A percentile compares a stretch with the other conserved stretches of the same genome.
phyloP scores from a whole-genome alignment of 2,113 vertebrate genomes.

The Atherinomorus stipes region DNA sequence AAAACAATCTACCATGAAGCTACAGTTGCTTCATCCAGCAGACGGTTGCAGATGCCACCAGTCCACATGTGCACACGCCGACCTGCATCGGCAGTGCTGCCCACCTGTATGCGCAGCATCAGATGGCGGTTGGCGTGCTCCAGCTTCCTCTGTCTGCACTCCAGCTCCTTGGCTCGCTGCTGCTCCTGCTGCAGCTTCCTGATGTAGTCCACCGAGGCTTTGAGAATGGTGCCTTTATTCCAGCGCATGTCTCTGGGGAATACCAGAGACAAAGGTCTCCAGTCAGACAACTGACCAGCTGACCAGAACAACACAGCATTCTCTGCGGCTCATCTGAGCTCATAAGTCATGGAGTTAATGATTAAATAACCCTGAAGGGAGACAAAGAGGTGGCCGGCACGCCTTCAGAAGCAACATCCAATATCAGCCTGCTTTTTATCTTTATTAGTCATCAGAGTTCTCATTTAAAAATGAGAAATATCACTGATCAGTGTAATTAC shows the following conservation, averaged over 20 bases:
- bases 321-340: constrained; percentile 75
- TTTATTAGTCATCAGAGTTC: too few species aligned
- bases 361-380: not conserved
- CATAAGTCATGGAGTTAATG: constrained; percentile 2
- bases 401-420: too few species aligned
- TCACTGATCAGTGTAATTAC: too few species aligned
- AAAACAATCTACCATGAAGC: too few species aligned
- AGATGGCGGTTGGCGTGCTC: constrained; percentile 90
- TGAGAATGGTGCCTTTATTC: constrained; percentile 97
- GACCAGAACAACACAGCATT: constrained; percentile 57
- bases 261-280: constrained; percentile 68
- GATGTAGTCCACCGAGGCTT: constrained; percentile 96
- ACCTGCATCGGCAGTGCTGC: not conserved
- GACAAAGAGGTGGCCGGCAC: not conserved
- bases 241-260: constrained; percentile 91
- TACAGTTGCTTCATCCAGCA: too few species aligned
- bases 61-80: too few species aligned
- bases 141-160: constrained; percentile 90
- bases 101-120: constrained; percentile 87
- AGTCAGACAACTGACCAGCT: constrained; percentile 72
- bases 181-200: constrained; percentile 93
- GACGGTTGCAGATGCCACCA: too few species aligned
- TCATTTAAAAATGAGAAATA: too few species aligned
- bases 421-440: too few species aligned
- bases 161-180: constrained; percentile 91